Evolutionary conservation across 2,113 vertebrate genomes (phyloP), one percentile per base, ranked within the genome.

Genomic region (Strix uralensis): DNA sequence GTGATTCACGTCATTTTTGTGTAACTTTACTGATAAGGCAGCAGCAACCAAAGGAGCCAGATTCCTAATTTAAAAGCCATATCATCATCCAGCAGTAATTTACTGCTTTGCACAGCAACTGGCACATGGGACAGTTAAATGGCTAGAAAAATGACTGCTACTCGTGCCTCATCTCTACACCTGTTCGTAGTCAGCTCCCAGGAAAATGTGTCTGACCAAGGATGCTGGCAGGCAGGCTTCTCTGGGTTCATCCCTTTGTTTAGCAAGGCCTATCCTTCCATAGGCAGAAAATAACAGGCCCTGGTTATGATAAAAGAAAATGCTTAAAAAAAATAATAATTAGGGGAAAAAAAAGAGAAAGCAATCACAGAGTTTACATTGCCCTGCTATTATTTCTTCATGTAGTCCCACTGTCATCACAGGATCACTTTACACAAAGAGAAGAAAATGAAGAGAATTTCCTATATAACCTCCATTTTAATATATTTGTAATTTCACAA

Each of bases 381-480:
- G 57, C 88, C 65, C 42, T 63, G 18, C 2, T 30, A 67, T 34
- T 75, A 82, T 40, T 94, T 92, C 72, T 96, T 70, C 69, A 52
- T 2, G 5, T 22, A 66, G 46, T 91, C 88, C 70, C 38, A 70
- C 81, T 92, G 77, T 59, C 80, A 77, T 71, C 63, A 66, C 13
- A 46, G 36, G 40, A 94, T 72, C 72, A 40, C 57, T 81, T 54
- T 23, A 57, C 57, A 84, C 80, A 89, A 78, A 36, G 75, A 42
- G 30, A 69, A 90, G 93, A 85, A 92, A 92, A 94, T 72, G 3
- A 96, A 85, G 38, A 94, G 15, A 62, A 77, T 61, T 73, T 91
- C 74, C 69, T 38, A 29, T 16, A 59, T 16, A 75, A 46, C n/a
- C 27, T 72, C 46, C 20, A 44, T 83, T 79, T 26, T 11, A 67